phyloP scores from a whole-genome alignment of 2,888 invertebrate species.

The Julus scanicus region DNA sequence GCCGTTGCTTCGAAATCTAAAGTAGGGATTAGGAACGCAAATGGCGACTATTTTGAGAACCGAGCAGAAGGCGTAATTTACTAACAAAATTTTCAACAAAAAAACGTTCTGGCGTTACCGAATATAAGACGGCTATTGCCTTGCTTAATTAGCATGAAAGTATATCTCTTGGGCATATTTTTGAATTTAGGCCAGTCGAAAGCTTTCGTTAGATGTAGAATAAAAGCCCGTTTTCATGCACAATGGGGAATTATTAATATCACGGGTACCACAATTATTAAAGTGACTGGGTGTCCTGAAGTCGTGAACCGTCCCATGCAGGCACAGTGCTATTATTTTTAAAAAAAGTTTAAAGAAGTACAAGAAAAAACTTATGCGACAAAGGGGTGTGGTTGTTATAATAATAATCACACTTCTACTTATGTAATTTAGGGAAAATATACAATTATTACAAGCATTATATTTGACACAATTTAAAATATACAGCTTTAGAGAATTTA shows the following conservation, averaged over 20 bases:
- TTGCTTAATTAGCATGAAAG: slow-evolving; percentile 6
- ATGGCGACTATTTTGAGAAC: background rate
- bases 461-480: no score
- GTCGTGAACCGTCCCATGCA: background rate
- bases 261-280: background rate
- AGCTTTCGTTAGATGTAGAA: background rate
- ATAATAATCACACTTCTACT: background rate
- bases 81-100: background rate
- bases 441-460: no score
- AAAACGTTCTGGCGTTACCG: background rate
- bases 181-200: background rate
- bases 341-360: background rate
- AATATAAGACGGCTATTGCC: background rate
- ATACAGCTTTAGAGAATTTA: no score
- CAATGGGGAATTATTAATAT: slow-evolving; percentile 27
- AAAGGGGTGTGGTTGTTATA: background rate
- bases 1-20: background rate
- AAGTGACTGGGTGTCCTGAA: background rate
- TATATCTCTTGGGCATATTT: background rate
- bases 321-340: background rate
- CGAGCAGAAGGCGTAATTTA: background rate
- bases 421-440: no score
- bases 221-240: background rate
- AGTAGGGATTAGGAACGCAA: background rate
- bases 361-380: background rate